phyloP scores from a whole-genome alignment of 2,888 invertebrate species.

The Parthenolecanium corni region DNA sequence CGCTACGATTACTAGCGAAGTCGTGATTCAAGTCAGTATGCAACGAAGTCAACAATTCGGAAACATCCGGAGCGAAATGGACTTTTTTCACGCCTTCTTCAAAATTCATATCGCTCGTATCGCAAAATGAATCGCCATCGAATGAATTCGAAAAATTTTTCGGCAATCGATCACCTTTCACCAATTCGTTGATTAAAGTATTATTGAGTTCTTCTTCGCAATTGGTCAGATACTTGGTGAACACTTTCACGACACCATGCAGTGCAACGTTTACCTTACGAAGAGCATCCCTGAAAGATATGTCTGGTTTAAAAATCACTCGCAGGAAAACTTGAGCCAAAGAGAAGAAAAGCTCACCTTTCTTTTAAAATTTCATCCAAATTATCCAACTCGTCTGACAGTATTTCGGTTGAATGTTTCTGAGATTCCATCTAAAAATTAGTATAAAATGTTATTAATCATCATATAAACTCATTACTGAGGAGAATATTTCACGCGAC shows the following conservation, averaged over 20 bases:
- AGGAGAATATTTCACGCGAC: neutral
- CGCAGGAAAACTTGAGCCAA: neutral
- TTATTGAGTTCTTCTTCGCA: constrained; percentile 30
- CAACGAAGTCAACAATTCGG: constrained; percentile 47
- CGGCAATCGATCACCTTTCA: constrained; percentile 32
- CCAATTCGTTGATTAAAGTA: constrained; percentile 35
- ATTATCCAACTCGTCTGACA: neutral
- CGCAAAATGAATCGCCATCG: neutral
- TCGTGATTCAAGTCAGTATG: constrained; percentile 47
- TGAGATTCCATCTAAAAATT: neutral
- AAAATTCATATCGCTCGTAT: neutral
- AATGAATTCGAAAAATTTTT: neutral
- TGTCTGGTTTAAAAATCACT: neutral
- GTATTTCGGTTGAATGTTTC: neutral
- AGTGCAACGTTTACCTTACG: constrained; percentile 28
- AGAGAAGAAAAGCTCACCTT: neutral
- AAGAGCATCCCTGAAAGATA: constrained; percentile 26
- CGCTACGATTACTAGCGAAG: constrained; percentile 25
- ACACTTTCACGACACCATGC: constrained; percentile 28
- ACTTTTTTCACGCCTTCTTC: constrained; percentile 39
- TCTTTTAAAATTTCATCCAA: neutral
- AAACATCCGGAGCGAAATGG: constrained; percentile 60
- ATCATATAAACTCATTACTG: neutral
- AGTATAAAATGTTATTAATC: neutral
- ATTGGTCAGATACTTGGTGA: constrained; percentile 26